phyloP scores from a whole-genome alignment of 2,888 invertebrate genomes.

The Diaprepes abbreviatus region DNA sequence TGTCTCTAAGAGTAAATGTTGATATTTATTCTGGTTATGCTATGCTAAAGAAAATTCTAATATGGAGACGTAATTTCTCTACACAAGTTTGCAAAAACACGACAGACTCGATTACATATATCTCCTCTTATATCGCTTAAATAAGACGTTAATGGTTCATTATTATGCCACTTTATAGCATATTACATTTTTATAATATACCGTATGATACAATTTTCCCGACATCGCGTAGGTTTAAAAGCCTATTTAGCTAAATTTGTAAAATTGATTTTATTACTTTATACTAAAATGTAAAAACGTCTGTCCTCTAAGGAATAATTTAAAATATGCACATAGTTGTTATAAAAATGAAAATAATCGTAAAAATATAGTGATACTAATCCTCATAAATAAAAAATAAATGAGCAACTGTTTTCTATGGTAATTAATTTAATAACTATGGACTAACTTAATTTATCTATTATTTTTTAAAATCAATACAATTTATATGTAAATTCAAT shows the following conservation, averaged over 20 bases:
- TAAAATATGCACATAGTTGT: not conserved
- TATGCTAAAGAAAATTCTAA: too few relatives aligned
- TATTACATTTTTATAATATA: slow-evolving; percentile 30
- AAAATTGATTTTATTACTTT: slow-evolving; percentile 26
- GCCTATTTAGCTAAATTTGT: slow-evolving; percentile 35
- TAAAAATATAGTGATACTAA: too few relatives aligned
- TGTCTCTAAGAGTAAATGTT: too few relatives aligned
- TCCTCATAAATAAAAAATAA: too few relatives aligned
- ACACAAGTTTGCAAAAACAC: slow-evolving; percentile 2
- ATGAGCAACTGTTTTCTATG: too few relatives aligned
- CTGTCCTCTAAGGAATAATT: not conserved
- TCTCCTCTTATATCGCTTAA: slow-evolving; percentile 14
- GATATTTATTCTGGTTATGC: too few relatives aligned
- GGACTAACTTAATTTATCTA: too few relatives aligned
- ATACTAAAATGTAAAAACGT: not conserved
- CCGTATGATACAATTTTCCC: slow-evolving; percentile 36
- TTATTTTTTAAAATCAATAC: too few relatives aligned
- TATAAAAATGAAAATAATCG: not conserved
- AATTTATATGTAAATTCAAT: too few relatives aligned
- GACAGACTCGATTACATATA: slow-evolving; percentile 9
- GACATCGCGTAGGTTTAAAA: slow-evolving; percentile 26
- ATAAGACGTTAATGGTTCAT: slow-evolving; percentile 35
- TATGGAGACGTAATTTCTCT: too few relatives aligned
- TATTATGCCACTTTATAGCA: slow-evolving; percentile 39
- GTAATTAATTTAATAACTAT: too few relatives aligned